Base-by-base conservation (phyloP, 2,113 vertebrate species). In the Lycocorax pyrrhopterus region DNA sequence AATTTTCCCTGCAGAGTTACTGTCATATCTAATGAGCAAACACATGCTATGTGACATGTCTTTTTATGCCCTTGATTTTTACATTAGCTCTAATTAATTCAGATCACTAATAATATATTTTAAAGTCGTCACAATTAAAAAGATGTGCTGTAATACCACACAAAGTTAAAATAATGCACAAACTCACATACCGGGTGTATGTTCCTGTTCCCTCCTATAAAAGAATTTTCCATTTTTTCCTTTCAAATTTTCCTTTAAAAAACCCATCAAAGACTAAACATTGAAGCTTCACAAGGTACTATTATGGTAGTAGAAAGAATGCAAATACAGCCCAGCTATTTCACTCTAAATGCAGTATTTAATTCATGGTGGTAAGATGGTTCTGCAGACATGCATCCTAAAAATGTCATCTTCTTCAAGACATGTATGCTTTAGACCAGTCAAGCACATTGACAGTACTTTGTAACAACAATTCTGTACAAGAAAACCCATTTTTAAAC, bases 11-110 rank as follows among this genome's bases (percentile, higher is more conserved):
- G 56, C 39, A 67, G 85, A 95, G 39, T 81, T 90, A 67, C 79
- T 86, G 87, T 90, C 94, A n/a, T 49, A 84, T 41, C 90, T 89
- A 94, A 95, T 94, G 60, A 92, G 83, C 75, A 96, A 94, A 86
- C 47, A 94, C 56, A 86, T 56, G 63, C 52, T 88, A 56, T 56
- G 49, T 74, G 69, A 87, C 80, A 81, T 59, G 76, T 59, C 85
- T 92, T 93, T 93, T 91, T 75, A 96, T 84, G 84, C 35, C 51
- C 75, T 80, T 85, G 82, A 80, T 92, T 95, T 95, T 93, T 81
- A 94, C 25, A 33, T 94, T 87, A 63, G 52, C 55, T 95, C 32
- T 67, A 90, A 88, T 95, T 93, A 95, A 90, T 93, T 90, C 68
- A 88, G 56, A 88, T 81, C 35, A 88, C 83, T 83, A 92, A 90